Base-by-base conservation (phyloP, 2,113 vertebrate genomes). In the Pyxicephalus adspersus region DNA sequence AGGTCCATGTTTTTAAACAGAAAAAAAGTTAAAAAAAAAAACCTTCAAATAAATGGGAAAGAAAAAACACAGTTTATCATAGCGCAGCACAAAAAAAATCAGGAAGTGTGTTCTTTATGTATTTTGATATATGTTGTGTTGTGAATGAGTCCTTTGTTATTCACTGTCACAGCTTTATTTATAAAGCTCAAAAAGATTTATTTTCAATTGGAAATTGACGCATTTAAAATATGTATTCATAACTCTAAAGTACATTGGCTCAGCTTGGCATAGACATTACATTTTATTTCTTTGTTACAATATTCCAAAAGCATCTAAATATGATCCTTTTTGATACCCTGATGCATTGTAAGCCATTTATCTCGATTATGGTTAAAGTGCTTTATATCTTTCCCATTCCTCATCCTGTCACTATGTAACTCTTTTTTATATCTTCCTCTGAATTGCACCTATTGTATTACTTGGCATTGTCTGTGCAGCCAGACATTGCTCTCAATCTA, bases 361-460 rank as follows among this genome's bases (percentile, higher is more conserved):
- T 79, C 64, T 68, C 22, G 28, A 68, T 67, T 77, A 34, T 3
- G 50, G 55, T 31, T 57, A 55, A 67, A 50, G 18, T 68, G 77
- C n/a, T 45, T 60, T 79, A 79, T 70, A 68, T 50, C 18, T 57
- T 68, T 23, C 54, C 51, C 64, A 79, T 68, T 31, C 29, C 31
- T 79, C 77, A 79, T 50, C n/a, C 54, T 68, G 64, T 79, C 77
- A 79, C 60, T 68, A 57, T 68, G 65, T 68, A 68, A 68, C 50
- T 45, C 51, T 67, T 67, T 67, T 67, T 65, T 67, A 77, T 51
- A 68, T 79, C 64, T 79, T 66, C 77, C 64, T 79, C 52, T 58
- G 3, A 57, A 78, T 78, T 78, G 52, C 76, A 67, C 76, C 64
- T 70, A 58, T 79, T 79, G 64, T 68, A 66, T 79, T 68, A 60